Evolutionary conservation across 2,113 vertebrate species (phyloP).

Genomic region (Carollia perspicillata): DNA sequence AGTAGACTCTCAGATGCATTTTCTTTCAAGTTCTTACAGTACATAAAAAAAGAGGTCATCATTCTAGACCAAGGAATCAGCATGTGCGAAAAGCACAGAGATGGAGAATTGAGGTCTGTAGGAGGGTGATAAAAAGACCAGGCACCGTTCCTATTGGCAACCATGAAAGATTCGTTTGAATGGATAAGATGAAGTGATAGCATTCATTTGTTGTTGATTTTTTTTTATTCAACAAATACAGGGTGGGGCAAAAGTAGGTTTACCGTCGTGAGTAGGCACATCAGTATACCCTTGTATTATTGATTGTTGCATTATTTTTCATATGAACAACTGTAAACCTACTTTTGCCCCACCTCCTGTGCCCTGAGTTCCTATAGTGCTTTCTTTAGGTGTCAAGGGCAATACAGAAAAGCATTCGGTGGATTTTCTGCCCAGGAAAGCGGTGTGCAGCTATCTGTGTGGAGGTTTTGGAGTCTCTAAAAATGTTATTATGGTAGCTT

Average conservation of each 20-base stretch:
- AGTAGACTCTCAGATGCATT: neutral
- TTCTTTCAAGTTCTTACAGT: neutral
- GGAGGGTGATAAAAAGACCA: neutral
- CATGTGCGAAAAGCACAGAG: neutral
- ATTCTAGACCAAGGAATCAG: neutral
- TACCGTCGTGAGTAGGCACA: neutral
- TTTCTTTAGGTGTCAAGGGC: neutral
- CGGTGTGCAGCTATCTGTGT: neutral
- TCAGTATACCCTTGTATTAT: neutral
- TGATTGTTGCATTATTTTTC: neutral
- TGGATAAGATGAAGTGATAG: neutral
- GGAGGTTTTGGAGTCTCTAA: neutral
- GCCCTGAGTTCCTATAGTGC: neutral
- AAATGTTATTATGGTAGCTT: neutral
- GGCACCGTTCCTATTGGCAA: neutral
- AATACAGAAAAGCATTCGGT: neutral
- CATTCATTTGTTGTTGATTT: neutral
- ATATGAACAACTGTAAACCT: neutral
- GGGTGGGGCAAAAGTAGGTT: neutral
- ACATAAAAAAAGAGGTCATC: neutral
- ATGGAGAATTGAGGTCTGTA: neutral
- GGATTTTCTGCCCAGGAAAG: neutral
- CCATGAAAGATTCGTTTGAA: neutral
- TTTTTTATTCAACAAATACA: neutral
- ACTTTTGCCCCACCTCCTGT: neutral